Evolutionary conservation across 2,888 invertebrate genomes (phyloP).

Genomic region (Cryptus armator): DNA sequence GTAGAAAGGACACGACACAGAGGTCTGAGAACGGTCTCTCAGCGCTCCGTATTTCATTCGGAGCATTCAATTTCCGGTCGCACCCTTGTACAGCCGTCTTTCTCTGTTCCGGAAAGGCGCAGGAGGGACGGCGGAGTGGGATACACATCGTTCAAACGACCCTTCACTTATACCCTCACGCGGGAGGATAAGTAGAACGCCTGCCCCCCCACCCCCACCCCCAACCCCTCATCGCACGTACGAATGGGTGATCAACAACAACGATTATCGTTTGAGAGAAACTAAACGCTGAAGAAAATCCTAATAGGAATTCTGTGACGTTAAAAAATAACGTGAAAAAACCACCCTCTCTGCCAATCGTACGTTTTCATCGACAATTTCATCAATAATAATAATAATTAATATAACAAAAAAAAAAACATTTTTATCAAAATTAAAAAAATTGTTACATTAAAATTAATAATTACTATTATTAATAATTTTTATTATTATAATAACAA

Average conservation of each 20-base stretch:
- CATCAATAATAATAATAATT: too few species aligned
- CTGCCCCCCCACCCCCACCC: background rate
- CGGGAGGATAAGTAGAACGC: background rate
- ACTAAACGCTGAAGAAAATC: too few species aligned
- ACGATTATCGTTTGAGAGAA: background rate
- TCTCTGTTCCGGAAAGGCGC: background rate
- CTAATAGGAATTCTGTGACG: too few species aligned
- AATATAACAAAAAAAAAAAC: too few species aligned
- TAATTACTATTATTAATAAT: too few species aligned
- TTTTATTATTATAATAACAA: too few species aligned
- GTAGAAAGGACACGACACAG: slow-evolving; percentile 31
- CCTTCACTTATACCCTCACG: slow-evolving; percentile 39
- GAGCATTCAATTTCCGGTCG: slow-evolving; percentile 80
- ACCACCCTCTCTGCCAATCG: too few species aligned
- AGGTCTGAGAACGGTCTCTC: slow-evolving; percentile 38
- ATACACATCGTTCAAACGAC: slow-evolving; percentile 54
- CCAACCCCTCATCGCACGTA: background rate
- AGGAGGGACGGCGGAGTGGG: background rate
- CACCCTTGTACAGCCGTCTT: slow-evolving; percentile 65
- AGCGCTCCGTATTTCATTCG: slow-evolving; percentile 78
- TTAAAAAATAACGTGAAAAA: too few species aligned
- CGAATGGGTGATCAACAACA: background rate
- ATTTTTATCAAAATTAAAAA: too few species aligned
- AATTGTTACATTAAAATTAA: too few species aligned
- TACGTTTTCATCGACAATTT: too few species aligned